phyloP scores from a whole-genome alignment of 2,797 vertebrate species.

The Epinephelus coioides region DNA sequence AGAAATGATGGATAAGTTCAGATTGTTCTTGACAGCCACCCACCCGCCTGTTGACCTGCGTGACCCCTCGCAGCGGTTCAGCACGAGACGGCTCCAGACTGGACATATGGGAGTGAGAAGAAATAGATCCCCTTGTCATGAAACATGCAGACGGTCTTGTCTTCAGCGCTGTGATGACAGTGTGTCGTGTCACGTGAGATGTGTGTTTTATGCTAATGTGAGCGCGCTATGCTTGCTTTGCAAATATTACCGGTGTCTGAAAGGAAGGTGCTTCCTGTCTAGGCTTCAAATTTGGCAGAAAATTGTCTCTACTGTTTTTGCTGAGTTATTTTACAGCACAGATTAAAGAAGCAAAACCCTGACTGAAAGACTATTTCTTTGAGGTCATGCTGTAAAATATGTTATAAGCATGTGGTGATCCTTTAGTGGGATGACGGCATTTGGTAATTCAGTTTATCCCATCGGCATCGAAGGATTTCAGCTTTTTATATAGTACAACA shows the following conservation, averaged over 20 bases:
- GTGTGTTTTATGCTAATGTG: conserved; percentile 23
- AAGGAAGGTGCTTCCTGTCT: conserved; percentile 12
- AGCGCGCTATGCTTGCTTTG: conserved; percentile 20
- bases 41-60: conserved; percentile 19
- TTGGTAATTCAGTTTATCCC: not conserved
- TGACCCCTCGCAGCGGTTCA: conserved; percentile 44
- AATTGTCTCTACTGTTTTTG: not conserved
- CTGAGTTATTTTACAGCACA: conserved; percentile 17
- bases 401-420: not conserved
- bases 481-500: not conserved
- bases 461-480: not conserved
- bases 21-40: conserved; percentile 52
- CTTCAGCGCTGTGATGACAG: conserved; percentile 21
- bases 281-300: conserved; percentile 19
- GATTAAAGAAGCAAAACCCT: not conserved
- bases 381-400: conserved; percentile 7
- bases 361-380: conserved; percentile 1
- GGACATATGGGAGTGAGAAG: conserved; percentile 29
- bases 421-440: not conserved
- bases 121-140: conserved; percentile 30
- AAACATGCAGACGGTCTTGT: conserved; percentile 25
- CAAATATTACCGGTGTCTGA: conserved; percentile 22
- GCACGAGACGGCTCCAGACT: conserved; percentile 34
- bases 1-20: conserved; percentile 55
- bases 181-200: conserved; percentile 6